Conservation (phyloP, 2,888 invertebrate species). For the Leptinotarsa juncta region DNA sequence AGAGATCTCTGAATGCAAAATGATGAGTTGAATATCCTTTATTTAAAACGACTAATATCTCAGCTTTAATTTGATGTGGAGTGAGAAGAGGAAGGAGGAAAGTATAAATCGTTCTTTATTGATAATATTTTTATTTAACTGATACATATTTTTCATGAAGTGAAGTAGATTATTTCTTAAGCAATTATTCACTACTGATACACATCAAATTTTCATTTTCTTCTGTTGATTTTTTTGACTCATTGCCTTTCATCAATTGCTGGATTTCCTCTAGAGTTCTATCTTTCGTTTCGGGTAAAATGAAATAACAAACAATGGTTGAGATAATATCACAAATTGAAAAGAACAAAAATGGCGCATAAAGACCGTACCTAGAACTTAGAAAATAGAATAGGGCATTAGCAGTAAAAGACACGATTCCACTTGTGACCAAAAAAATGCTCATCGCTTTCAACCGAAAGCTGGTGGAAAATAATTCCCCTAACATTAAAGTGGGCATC, state of each 20-base stretch:
- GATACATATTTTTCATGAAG: too few relatives aligned
- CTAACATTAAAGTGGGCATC: constrained; percentile 56
- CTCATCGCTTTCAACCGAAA: neutral
- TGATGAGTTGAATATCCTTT: constrained; percentile 41
- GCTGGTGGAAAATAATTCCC: constrained; percentile 57
- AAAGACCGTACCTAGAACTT: constrained; percentile 3
- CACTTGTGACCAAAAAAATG: neutral
- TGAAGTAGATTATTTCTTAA: too few relatives aligned
- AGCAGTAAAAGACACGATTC: neutral
- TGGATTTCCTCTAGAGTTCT: constrained; percentile 26
- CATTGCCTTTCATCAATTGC: constrained; percentile 17
- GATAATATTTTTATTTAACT: too few relatives aligned
- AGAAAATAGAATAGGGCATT: neutral
- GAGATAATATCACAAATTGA: constrained; percentile 6
- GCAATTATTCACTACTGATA: too few relatives aligned
- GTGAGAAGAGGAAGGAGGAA: too few relatives aligned
- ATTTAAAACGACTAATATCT: constrained; percentile 61
- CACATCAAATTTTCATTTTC: neutral
- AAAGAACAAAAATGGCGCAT: constrained; percentile 12
- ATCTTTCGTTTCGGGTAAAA: constrained; percentile 15
- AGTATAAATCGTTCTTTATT: too few relatives aligned
- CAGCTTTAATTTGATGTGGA: too few relatives aligned
- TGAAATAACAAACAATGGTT: neutral
- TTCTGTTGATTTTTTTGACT: too few relatives aligned
- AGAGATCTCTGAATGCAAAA: too few relatives aligned